Evolutionary conservation across 1,140 invertebrate genomes (phyloP).

Genomic region (Drosophila rhopaloa): DNA sequence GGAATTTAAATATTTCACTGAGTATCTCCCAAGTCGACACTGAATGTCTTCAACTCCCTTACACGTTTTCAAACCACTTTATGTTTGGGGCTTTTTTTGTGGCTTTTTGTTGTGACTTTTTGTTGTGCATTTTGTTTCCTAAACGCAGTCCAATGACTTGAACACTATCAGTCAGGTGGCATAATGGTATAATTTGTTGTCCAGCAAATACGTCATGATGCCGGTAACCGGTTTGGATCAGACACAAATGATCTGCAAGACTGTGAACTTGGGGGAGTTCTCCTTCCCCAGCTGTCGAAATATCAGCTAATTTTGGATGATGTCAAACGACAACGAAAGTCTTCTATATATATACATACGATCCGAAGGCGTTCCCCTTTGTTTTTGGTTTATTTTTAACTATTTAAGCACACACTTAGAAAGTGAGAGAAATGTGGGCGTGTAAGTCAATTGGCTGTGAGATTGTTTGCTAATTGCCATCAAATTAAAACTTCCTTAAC

Average conservation of each 20-base stretch:
- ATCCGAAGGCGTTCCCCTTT: conserved; percentile 27
- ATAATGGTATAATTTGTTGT: conserved; percentile 17
- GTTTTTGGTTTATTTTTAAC: conserved; percentile 49
- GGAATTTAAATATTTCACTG: neutral
- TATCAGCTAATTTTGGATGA: conserved; percentile 41
- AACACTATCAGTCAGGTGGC: conserved; percentile 43
- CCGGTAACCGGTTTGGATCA: conserved; percentile 51
- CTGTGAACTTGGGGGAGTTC: conserved; percentile 1
- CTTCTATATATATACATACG: conserved; percentile 7
- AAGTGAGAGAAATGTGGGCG: conserved; percentile 36
- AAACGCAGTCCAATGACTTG: conserved; percentile 57
- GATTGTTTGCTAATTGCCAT: conserved; percentile 29
- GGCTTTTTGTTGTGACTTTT: conserved; percentile 30
- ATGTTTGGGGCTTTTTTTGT: conserved; percentile 36
- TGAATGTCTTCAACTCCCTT: neutral
- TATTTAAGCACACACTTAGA: conserved; percentile 38
- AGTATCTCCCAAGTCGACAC: conserved; percentile 1
- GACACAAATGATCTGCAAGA: conserved; percentile 9
- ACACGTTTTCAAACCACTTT: conserved; percentile 36
- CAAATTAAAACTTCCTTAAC: conserved; percentile 33
- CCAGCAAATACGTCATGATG: conserved; percentile 25
- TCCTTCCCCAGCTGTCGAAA: conserved; percentile 15
- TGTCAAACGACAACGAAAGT: conserved; percentile 31
- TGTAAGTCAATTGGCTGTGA: conserved; percentile 9
- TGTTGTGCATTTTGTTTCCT: conserved; percentile 51